A percentile compares a stretch with the other conserved stretches of the same genome.
Conservation (phyloP, 2,888 invertebrate genomes). For the Dolichomitus sp. region DNA sequence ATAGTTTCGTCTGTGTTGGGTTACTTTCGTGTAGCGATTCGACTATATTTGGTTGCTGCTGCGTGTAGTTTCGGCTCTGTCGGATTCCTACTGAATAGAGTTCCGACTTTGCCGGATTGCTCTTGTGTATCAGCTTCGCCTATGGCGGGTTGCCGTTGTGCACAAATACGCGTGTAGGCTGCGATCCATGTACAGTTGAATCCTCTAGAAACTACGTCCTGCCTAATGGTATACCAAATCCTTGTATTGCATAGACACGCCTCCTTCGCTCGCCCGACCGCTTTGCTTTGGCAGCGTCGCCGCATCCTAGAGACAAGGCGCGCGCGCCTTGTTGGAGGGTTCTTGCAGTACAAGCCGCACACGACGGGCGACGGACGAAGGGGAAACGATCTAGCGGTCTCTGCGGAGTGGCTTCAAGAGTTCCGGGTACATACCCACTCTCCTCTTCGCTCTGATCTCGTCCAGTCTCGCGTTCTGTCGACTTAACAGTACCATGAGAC, state of each 20-base stretch:
- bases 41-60: too few relatives aligned
- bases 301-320: slow-evolving; percentile 26
- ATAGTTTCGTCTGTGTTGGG: too few relatives aligned
- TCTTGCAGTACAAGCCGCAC: slow-evolving; percentile 25
- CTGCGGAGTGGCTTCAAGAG: slow-evolving; percentile 40
- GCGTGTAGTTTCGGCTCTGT: too few relatives aligned
- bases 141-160: too few relatives aligned
- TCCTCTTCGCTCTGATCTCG: slow-evolving; percentile 18
- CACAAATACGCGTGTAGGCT: too few relatives aligned
- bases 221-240: too few relatives aligned
- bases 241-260: neutral
- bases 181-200: too few relatives aligned
- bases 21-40: too few relatives aligned
- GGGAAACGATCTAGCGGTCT: slow-evolving; percentile 29
- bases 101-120: too few relatives aligned
- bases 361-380: neutral
- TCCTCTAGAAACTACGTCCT: too few relatives aligned
- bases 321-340: neutral
- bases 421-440: slow-evolving; percentile 53
- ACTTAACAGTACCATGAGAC: neutral
- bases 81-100: too few relatives aligned
- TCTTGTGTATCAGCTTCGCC: too few relatives aligned
- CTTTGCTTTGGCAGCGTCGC: slow-evolving; percentile 27
- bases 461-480: neutral
- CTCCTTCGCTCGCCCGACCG: slow-evolving; percentile 9